Conservation (phyloP, 2,113 vertebrate species). For the Numida meleagris region DNA sequence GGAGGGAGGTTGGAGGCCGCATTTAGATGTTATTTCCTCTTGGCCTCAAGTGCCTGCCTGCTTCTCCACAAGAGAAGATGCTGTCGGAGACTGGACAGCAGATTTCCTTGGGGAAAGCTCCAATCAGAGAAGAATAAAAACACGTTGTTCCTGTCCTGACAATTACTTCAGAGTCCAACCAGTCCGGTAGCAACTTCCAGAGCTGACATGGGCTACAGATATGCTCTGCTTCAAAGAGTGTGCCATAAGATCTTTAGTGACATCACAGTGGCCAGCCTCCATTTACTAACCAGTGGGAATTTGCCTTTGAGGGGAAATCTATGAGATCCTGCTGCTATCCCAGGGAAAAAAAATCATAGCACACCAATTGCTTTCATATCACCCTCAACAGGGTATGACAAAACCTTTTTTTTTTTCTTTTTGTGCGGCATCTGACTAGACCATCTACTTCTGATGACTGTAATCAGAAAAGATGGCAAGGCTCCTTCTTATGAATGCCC, state of each 20-base stretch:
- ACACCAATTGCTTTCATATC: not conserved
- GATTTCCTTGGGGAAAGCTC: not conserved
- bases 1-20: not conserved
- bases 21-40: not conserved
- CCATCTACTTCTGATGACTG: not conserved
- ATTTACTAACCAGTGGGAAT: not conserved
- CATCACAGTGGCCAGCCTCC: not conserved
- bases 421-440: not conserved
- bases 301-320: not conserved
- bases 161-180: not conserved
- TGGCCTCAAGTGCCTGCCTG: not conserved
- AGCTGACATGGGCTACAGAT: not conserved
- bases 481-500: not conserved
- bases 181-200: not conserved
- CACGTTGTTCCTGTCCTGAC: not conserved
- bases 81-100: not conserved
- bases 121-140: not conserved
- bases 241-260: not conserved
- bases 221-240: not conserved
- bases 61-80: not conserved
- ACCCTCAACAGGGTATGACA: not conserved
- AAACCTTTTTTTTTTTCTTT: not conserved
- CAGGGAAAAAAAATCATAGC: not conserved
- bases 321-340: not conserved
- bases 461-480: not conserved